phyloP scores from a whole-genome alignment of 2,797 vertebrate species.

The Hirundo rustica region DNA sequence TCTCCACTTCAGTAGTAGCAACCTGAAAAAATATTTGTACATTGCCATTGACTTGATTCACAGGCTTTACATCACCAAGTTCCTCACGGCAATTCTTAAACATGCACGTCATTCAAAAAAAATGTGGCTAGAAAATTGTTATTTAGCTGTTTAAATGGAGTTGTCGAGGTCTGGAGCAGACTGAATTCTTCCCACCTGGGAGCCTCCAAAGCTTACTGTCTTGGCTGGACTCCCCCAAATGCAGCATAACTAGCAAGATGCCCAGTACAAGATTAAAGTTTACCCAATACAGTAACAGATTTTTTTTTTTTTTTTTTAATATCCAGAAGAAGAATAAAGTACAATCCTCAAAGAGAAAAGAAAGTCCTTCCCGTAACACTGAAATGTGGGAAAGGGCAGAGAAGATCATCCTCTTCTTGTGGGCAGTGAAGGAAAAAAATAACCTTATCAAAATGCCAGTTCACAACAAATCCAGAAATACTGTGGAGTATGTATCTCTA shows the following conservation, averaged over 20 bases:
- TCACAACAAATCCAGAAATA: not conserved
- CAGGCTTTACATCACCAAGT: not conserved
- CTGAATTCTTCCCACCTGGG: not conserved
- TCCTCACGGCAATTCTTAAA: not conserved
- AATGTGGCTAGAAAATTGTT: rapidly evolving
- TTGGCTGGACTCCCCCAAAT: not conserved
- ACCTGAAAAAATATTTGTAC: not conserved
- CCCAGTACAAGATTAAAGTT: not conserved
- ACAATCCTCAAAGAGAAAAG: not conserved
- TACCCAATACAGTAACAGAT: not conserved
- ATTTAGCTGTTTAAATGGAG: not conserved
- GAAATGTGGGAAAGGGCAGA: not conserved
- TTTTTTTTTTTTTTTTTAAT: not conserved
- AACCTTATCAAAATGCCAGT: not conserved
- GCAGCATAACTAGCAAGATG: not conserved
- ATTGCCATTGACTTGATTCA: not conserved
- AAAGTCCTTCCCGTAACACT: not conserved
- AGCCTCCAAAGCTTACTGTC: not conserved
- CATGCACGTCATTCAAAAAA: not conserved
- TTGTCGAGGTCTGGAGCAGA: not conserved
- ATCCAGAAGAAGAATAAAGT: not conserved
- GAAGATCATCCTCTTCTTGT: not conserved
- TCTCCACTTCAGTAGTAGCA: not conserved
- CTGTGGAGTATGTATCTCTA: not conserved
- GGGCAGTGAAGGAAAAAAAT: not conserved